A percentile compares a stretch with the other conserved stretches of the same genome.
Evolutionary conservation across 2,888 invertebrate species (phyloP).

Genomic region (Serrognathus titanus): DNA sequence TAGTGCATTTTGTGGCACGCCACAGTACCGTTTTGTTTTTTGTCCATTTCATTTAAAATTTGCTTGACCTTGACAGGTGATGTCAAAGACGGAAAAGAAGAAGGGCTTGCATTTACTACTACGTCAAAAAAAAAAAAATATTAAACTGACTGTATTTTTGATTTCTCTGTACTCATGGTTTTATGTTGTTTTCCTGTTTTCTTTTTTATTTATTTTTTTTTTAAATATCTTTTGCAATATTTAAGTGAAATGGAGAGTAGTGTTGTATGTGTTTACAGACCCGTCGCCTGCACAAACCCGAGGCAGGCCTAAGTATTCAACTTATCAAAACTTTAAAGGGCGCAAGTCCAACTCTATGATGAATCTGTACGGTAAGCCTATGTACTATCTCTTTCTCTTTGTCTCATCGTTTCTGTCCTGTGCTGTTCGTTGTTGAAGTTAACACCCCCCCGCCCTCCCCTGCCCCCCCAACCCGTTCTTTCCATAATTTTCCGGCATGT

Average conservation of each 20-base stretch:
- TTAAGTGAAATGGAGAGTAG: conserved; percentile 41
- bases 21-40: conserved; percentile 22
- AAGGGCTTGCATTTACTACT: no score
- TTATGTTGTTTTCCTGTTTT: not conserved
- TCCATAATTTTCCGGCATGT: not conserved
- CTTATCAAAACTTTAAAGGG: conserved; percentile 84
- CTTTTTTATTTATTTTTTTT: conserved; percentile 5
- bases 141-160: not conserved
- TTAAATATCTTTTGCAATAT: conserved; percentile 24
- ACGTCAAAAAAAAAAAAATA: not conserved
- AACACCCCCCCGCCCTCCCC: not conserved
- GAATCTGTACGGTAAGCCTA: conserved; percentile 89
- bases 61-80: not conserved
- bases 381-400: conserved; percentile 9
- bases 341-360: conserved; percentile 93
- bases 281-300: conserved; percentile 74
- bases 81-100: no score
- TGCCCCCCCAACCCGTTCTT: not conserved
- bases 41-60: conserved; percentile 39
- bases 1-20: conserved; percentile 22
- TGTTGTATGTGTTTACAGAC: conserved; percentile 72
- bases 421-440: conserved; percentile 10
- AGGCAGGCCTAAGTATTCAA: conserved; percentile 80
- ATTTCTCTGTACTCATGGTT: not conserved
- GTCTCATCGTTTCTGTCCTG: conserved; percentile 15